Percentiles rank a stretch among this genome's conserved stretches.
phyloP scores from a whole-genome alignment of 2,113 vertebrate genomes.

The Hippocampus barbouri region DNA sequence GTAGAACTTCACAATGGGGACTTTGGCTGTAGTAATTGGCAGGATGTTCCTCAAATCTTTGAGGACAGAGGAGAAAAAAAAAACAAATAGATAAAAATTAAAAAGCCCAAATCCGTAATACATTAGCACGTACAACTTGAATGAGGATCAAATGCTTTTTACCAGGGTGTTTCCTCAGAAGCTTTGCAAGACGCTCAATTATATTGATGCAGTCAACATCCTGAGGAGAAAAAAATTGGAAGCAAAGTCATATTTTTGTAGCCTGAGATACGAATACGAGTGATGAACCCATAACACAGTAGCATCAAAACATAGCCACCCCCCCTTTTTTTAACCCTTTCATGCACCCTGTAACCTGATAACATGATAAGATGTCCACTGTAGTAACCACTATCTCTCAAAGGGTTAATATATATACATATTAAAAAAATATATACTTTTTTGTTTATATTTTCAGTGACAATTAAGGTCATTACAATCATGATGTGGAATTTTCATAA shows the following conservation, averaged over 20 bases:
- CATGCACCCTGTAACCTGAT: no score
- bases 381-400: no score
- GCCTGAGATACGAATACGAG: background rate
- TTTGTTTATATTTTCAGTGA: no score
- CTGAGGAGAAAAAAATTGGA: conserved; percentile 53
- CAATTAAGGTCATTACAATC: no score
- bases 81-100: no score
- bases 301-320: no score
- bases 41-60: conserved; percentile 87
- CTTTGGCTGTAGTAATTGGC: conserved; percentile 93
- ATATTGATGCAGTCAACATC: conserved; percentile 82
- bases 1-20: conserved; percentile 93
- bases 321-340: no score
- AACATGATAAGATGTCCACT: no score
- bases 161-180: conserved; percentile 88
- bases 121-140: background rate
- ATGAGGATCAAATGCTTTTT: conserved; percentile 9
- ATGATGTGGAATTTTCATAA: no score
- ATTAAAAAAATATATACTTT: no score
- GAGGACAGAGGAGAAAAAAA: background rate
- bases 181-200: conserved; percentile 85
- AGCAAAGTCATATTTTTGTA: background rate
- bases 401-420: no score
- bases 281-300: no score
- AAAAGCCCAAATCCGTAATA: background rate